A percentile compares a stretch with the other conserved stretches of the same genome.
Conservation (phyloP, 2,888 invertebrate species). For the Rhamnusium bicolor region DNA sequence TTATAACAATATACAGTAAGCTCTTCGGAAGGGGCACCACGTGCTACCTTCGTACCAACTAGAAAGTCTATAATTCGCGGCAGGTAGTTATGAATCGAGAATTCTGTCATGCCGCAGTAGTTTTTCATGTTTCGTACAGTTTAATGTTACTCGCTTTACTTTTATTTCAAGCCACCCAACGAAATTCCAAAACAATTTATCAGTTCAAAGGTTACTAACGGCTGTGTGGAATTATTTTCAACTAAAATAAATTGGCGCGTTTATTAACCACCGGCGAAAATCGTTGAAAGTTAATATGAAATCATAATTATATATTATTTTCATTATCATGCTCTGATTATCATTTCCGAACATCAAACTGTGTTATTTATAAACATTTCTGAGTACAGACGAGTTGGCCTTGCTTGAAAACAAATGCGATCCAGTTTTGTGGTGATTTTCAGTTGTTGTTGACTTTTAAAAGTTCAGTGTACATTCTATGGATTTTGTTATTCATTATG, state of each 20-base stretch:
- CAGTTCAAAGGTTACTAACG: constrained; percentile 20
- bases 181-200: background rate
- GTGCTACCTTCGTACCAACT: constrained; percentile 49
- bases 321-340: constrained; percentile 26
- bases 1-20: constrained; percentile 6
- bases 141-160: constrained; percentile 29
- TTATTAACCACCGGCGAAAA: background rate
- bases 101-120: constrained; percentile 39
- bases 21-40: constrained; percentile 43
- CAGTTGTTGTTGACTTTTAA: constrained; percentile 18
- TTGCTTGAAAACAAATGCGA: constrained; percentile 21
- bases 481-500: background rate
- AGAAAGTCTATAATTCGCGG: constrained; percentile 53
- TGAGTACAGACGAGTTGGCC: constrained; percentile 23
- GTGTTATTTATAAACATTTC: constrained; percentile 1
- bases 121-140: constrained; percentile 33
- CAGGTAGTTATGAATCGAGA: constrained; percentile 52
- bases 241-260: constrained; percentile 14
- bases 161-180: constrained; percentile 1
- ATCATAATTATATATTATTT: constrained; percentile 2
- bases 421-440: constrained; percentile 26
- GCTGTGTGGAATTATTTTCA: constrained; percentile 6
- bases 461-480: background rate
- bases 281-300: background rate
- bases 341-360: constrained; percentile 17